Evolutionary conservation across 2,888 invertebrate species (phyloP).

Genomic region (Cyclophora albipunctata): DNA sequence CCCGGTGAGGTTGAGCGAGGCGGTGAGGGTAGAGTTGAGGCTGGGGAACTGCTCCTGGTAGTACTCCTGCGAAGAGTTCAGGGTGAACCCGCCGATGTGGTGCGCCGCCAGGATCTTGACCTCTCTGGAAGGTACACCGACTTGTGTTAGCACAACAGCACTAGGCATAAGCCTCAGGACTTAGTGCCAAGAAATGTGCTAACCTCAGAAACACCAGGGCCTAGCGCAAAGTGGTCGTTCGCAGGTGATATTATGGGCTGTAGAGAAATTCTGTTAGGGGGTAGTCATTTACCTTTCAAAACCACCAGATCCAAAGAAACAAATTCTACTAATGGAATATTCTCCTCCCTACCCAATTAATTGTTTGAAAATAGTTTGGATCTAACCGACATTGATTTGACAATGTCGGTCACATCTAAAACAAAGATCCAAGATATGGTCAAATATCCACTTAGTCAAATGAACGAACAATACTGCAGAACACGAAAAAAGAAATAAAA

Average conservation of each 20-base stretch:
- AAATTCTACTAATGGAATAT: background rate
- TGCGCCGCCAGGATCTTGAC: conserved; percentile 60
- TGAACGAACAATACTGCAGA: no score
- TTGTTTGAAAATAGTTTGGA: no score
- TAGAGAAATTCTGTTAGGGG: background rate
- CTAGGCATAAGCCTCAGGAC: no score
- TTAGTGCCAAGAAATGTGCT: no score
- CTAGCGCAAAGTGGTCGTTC: background rate
- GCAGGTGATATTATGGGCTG: background rate
- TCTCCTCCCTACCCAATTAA: no score
- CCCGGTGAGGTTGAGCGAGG: conserved; percentile 69
- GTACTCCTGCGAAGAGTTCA: conserved; percentile 71
- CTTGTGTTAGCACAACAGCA: background rate
- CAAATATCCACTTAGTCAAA: no score
- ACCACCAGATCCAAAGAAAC: background rate
- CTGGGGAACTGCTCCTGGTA: conserved; percentile 68
- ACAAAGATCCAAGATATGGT: no score
- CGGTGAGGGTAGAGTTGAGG: conserved; percentile 49
- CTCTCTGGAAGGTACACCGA: conserved; percentile 54
- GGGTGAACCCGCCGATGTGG: conserved; percentile 48
- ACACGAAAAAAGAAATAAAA: no score
- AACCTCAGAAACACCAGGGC: background rate
- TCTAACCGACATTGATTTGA: no score
- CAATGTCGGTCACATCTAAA: no score
- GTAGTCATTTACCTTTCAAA: background rate